A percentile compares a stretch with the other conserved stretches of the same genome.
phyloP scores from a whole-genome alignment of 2,797 vertebrate genomes.

The Pempheris klunzingeri region DNA sequence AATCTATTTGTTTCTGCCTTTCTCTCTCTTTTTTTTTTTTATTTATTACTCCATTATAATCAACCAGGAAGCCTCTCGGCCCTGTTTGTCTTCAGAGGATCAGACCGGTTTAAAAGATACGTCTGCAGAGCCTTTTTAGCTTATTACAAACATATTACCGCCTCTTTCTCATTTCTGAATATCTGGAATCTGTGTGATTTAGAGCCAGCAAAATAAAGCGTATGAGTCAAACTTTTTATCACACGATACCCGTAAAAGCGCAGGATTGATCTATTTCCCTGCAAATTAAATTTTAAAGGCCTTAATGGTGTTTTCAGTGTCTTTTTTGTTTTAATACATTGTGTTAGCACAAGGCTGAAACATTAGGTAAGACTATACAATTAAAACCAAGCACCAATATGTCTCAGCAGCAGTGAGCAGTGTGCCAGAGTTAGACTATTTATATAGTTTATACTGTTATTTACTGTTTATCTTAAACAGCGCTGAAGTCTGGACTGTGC shows the following conservation, averaged over 20 bases:
- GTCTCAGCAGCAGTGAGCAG: neutral
- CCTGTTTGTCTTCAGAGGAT: slow-evolving; percentile 4
- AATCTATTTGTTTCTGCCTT: slow-evolving; percentile 51
- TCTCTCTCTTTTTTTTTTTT: slow-evolving; percentile 63
- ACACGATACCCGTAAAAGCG: neutral
- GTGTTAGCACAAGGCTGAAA: neutral
- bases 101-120: slow-evolving; percentile 20
- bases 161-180: neutral
- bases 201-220: no score
- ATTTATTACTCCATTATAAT: slow-evolving; percentile 27
- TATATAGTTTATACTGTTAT: no score
- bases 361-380: neutral
- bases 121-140: neutral
- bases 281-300: neutral
- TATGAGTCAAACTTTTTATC: neutral
- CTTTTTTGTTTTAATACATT: no score
- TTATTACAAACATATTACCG: neutral
- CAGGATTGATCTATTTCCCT: neutral
- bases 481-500: neutral
- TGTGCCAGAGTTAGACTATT: no score
- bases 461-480: no score
- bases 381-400: neutral
- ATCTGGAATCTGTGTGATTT: slow-evolving; percentile 4
- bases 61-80: slow-evolving; percentile 8
- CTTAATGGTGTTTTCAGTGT: neutral